Percentiles rank a stretch among this genome's conserved stretches.
Conservation (phyloP, 2,888 invertebrate genomes). For the Lasioglossum malachurum region DNA sequence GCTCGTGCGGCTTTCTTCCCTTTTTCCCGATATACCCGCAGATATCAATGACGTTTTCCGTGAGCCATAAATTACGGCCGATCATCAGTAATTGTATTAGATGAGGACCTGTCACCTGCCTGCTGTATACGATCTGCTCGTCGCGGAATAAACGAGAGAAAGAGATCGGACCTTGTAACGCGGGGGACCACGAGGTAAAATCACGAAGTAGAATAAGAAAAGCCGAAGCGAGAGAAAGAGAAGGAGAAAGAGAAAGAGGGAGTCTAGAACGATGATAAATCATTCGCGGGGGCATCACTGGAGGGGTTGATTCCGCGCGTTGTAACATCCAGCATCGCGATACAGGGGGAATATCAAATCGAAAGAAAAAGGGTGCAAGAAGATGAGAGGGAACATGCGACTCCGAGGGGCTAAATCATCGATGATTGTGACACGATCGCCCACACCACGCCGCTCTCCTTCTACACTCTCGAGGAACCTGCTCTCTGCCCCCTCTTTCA, state of each 20-base stretch:
- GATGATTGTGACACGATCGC: slow-evolving; percentile 68
- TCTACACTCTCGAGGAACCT: neutral
- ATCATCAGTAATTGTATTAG: slow-evolving; percentile 82
- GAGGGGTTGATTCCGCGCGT: slow-evolving; percentile 55
- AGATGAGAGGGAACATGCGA: slow-evolving; percentile 56
- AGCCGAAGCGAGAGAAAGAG: slow-evolving; percentile 28
- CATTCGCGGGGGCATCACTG: slow-evolving; percentile 59
- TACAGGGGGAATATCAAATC: slow-evolving; percentile 44
- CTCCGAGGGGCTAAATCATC: slow-evolving; percentile 70
- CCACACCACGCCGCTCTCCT: slow-evolving; percentile 34
- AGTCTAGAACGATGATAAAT: slow-evolving; percentile 64
- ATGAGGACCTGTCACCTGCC: slow-evolving; percentile 79
- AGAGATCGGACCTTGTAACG: slow-evolving; percentile 22
- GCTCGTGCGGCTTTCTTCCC: slow-evolving; percentile 52
- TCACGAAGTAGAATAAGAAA: slow-evolving; percentile 18
- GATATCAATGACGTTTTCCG: slow-evolving; percentile 71
- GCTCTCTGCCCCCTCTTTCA: neutral
- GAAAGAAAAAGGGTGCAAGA: slow-evolving; percentile 54
- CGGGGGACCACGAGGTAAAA: slow-evolving; percentile 22
- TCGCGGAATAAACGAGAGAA: slow-evolving; percentile 9
- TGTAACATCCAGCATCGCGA: slow-evolving; percentile 18
- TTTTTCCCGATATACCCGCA: slow-evolving; percentile 46
- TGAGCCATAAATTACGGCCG: slow-evolving; percentile 78
- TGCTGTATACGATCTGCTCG: slow-evolving; percentile 18
- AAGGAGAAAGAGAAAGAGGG: neutral